phyloP scores from a whole-genome alignment of 2,888 invertebrate genomes.

The Phlogophora meticulosa region DNA sequence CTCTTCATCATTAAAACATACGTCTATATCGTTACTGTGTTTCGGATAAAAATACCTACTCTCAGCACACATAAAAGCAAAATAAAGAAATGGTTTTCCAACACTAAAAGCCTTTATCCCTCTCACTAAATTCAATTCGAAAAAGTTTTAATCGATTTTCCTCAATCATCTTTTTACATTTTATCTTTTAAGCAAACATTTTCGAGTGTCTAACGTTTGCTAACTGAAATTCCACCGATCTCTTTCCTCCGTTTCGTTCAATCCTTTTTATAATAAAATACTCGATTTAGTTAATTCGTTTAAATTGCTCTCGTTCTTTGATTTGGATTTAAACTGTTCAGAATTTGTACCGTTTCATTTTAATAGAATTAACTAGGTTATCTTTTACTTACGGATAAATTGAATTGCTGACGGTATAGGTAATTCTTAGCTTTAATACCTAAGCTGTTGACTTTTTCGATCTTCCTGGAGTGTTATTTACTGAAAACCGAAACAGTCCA shows the following conservation, averaged over 20 bases:
- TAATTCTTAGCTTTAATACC: too few relatives aligned
- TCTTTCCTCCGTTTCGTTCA: conserved; percentile 25
- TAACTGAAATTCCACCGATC: conserved; percentile 21
- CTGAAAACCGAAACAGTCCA: too few relatives aligned
- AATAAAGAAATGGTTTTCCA: background rate
- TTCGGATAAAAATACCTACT: too few relatives aligned
- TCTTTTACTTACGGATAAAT: background rate
- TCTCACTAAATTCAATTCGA: conserved; percentile 21
- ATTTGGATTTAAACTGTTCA: conserved; percentile 13
- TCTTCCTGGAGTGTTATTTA: too few relatives aligned
- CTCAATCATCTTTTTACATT: conserved; percentile 11
- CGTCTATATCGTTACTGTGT: conserved; percentile 7
- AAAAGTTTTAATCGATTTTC: conserved; percentile 25
- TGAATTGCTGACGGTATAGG: background rate
- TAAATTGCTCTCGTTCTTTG: conserved; percentile 14
- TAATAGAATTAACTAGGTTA: background rate
- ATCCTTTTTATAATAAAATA: conserved; percentile 41
- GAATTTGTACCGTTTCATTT: conserved; percentile 12
- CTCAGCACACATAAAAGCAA: background rate
- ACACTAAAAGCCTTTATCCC: background rate
- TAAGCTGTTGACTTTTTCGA: too few relatives aligned
- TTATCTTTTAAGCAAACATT: conserved; percentile 10
- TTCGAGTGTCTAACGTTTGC: conserved; percentile 25
- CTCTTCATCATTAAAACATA: conserved; percentile 27
- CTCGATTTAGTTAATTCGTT: conserved; percentile 49